Percentiles rank a stretch among this genome's conserved stretches.
Evolutionary conservation across 2,888 invertebrate genomes (phyloP).

Genomic region (Morinoia aosen): DNA sequence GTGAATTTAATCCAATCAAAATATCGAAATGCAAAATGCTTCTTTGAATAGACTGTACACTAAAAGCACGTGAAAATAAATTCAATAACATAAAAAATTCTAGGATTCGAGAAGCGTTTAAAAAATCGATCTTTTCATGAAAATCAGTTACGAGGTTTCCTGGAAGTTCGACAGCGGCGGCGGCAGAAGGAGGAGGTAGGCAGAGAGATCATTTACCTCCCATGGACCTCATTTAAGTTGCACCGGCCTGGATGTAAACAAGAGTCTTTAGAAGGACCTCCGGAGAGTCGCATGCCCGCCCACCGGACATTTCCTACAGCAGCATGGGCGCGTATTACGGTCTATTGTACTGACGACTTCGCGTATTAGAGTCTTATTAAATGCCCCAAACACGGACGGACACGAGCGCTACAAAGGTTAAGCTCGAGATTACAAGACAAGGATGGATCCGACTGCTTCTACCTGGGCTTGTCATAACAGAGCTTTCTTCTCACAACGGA

Average conservation of each 20-base stretch:
- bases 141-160: neutral
- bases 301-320: neutral
- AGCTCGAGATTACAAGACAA: constrained; percentile 21
- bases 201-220: constrained; percentile 5
- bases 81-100: neutral
- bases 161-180: neutral
- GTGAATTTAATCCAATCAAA: too few relatives aligned
- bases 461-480: neutral
- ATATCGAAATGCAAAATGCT: too few relatives aligned
- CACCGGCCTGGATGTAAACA: neutral
- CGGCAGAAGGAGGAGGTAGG: neutral
- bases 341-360: neutral
- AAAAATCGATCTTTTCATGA: neutral
- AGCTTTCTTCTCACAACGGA: constrained; percentile 4
- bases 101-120: neutral
- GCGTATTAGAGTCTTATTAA: constrained; percentile 26
- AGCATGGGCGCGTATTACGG: neutral
- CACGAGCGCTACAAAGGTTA: constrained; percentile 40
- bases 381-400: neutral
- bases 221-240: neutral
- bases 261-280: neutral
- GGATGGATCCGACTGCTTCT: neutral
- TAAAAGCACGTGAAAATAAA: too few relatives aligned
- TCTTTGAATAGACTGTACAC: too few relatives aligned
- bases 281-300: neutral